phyloP scores from a whole-genome alignment of 2,888 invertebrate species.

The Strigamia maritima region DNA sequence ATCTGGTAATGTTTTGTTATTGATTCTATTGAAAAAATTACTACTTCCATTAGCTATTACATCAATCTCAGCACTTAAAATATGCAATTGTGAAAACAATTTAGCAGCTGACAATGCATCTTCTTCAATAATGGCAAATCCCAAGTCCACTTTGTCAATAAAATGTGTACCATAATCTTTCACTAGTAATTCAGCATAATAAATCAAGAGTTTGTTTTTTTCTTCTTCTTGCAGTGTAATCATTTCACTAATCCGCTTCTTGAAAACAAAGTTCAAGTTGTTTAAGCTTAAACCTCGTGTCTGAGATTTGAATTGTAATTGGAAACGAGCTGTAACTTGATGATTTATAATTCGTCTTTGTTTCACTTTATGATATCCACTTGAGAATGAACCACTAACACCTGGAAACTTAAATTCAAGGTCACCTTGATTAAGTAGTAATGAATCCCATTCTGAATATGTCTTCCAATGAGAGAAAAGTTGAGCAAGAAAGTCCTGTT shows the following conservation, averaged over 20 bases:
- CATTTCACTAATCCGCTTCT: not conserved
- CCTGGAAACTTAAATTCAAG: not conserved
- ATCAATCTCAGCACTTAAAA: no score
- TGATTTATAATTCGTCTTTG: not conserved
- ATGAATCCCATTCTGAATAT: no score
- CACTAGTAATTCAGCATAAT: not conserved
- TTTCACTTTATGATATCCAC: not conserved
- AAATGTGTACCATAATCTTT: not conserved
- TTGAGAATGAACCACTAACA: conserved; percentile 2
- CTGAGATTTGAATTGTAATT: not conserved
- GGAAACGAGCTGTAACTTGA: not conserved
- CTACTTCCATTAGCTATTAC: no score
- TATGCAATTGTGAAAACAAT: not conserved
- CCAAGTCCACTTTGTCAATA: not conserved
- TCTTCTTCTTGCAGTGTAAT: not conserved
- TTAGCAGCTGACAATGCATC: not conserved
- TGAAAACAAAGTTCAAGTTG: no score
- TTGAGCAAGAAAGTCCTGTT: no score
- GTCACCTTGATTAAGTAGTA: not conserved
- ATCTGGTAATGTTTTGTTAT: no score
- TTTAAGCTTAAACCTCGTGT: not conserved
- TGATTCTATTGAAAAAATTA: no score
- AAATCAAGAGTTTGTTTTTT: not conserved
- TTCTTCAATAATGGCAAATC: not conserved
- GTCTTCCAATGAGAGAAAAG: no score